Percentiles rank a stretch among this genome's conserved stretches.
phyloP scores from a whole-genome alignment of 37 sponge, comb jelly and placozoan species.

The Hormiphora californensis region DNA sequence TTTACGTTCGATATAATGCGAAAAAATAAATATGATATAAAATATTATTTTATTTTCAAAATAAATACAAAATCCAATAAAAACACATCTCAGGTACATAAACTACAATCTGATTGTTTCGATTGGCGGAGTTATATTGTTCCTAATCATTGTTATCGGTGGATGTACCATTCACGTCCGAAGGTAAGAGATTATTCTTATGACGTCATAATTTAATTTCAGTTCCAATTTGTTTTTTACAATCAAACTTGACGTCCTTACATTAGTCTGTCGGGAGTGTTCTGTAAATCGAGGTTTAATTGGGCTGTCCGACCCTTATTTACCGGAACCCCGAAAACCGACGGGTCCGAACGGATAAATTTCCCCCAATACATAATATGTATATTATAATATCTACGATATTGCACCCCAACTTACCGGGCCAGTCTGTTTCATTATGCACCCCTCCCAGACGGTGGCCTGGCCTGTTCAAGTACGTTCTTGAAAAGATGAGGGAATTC shows the following conservation, averaged over 20 bases:
- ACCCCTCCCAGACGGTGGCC: constrained; percentile 41
- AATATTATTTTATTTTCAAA: background rate
- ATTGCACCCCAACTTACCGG: no score
- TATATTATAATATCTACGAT: no score
- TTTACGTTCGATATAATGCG: background rate
- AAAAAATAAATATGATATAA: background rate
- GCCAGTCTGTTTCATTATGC: no score
- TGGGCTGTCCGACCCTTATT: no score
- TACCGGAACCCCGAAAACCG: no score
- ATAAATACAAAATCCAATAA: background rate
- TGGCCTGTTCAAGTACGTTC: background rate
- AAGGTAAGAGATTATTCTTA: background rate
- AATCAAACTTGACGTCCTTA: background rate
- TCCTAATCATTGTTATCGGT: background rate
- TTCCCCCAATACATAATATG: no score
- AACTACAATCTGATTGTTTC: background rate
- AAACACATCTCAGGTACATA: background rate
- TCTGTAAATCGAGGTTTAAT: no score
- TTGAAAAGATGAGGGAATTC: background rate
- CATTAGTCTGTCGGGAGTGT: no score
- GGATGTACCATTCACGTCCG: background rate
- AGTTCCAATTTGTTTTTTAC: background rate
- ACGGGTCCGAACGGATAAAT: no score
- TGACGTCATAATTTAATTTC: background rate
- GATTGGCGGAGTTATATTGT: background rate